phyloP scores from a whole-genome alignment of 2,113 vertebrate genomes.

The Zapornia atra region DNA sequence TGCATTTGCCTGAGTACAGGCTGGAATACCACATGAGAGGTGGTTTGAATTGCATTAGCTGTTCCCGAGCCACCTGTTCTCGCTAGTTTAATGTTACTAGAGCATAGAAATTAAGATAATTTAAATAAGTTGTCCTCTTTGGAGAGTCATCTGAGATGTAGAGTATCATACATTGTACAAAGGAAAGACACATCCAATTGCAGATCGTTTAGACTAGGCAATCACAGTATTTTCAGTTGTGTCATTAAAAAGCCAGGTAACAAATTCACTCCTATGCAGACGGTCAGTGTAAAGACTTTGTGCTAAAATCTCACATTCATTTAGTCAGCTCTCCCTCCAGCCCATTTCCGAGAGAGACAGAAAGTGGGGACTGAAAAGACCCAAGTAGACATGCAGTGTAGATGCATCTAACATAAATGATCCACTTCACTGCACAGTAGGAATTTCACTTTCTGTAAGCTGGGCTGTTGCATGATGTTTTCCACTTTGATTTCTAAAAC shows the following conservation, averaged over 20 bases:
- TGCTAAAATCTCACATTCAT: neutral
- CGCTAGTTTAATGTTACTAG: neutral
- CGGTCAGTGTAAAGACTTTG: neutral
- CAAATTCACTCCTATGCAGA: neutral
- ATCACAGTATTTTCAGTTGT: neutral
- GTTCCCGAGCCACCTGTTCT: neutral
- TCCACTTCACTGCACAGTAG: neutral
- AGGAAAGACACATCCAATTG: neutral
- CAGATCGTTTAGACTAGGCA: fast-evolving
- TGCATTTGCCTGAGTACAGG: neutral
- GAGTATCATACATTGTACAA: neutral
- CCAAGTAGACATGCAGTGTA: neutral
- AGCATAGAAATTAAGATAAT: neutral
- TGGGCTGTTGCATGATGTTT: neutral
- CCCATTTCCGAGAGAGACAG: neutral
- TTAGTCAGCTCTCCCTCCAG: neutral
- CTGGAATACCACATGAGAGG: neutral
- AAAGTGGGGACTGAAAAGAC: neutral
- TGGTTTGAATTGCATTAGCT: neutral
- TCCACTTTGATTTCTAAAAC: neutral
- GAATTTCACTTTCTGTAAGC: neutral
- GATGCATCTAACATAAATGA: neutral
- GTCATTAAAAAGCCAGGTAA: neutral
- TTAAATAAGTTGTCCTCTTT: neutral
- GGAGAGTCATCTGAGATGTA: neutral